A percentile compares a stretch with the other conserved stretches of the same genome.
Evolutionary conservation across 1,140 invertebrate species (phyloP).

Genomic region (Drosophila orosa): DNA sequence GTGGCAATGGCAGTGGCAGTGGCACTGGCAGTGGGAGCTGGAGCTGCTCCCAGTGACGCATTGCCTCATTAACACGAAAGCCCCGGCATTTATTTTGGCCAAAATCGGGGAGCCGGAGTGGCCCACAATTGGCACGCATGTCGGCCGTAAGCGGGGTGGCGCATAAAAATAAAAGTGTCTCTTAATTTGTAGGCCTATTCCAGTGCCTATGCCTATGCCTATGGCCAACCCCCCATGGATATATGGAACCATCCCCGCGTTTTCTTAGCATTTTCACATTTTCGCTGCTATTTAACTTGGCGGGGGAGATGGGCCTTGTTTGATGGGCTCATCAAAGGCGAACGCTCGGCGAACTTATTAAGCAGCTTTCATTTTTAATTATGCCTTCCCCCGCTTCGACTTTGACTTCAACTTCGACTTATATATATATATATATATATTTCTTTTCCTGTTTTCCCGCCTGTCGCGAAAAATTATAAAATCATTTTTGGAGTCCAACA

Average conservation of each 20-base stretch:
- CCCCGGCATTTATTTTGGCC: constrained; percentile 60
- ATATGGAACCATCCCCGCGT: background rate
- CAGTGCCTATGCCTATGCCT: constrained; percentile 9
- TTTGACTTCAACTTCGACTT: constrained; percentile 20
- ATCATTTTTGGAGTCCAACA: constrained; percentile 61
- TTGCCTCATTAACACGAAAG: constrained; percentile 79
- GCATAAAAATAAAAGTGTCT: constrained; percentile 65
- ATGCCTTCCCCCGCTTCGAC: constrained; percentile 49
- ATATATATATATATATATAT: constrained; percentile 14
- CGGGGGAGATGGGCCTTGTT: background rate
- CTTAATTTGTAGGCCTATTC: constrained; percentile 62
- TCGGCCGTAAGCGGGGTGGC: constrained; percentile 25
- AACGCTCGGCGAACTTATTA: constrained; percentile 66
- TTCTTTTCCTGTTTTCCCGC: constrained; percentile 46
- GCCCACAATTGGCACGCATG: constrained; percentile 69
- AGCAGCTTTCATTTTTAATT: constrained; percentile 79
- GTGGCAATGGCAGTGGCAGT: background rate
- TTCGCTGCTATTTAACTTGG: constrained; percentile 35
- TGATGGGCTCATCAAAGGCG: constrained; percentile 67
- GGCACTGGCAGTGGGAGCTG: background rate
- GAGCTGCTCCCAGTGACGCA: constrained; percentile 63
- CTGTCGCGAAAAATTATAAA: constrained; percentile 63
- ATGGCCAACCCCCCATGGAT: background rate
- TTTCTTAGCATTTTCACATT: constrained; percentile 22
- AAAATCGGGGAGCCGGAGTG: background rate